Conservation (phyloP, 2,113 vertebrate species). For the Hippocampus zosterae region DNA sequence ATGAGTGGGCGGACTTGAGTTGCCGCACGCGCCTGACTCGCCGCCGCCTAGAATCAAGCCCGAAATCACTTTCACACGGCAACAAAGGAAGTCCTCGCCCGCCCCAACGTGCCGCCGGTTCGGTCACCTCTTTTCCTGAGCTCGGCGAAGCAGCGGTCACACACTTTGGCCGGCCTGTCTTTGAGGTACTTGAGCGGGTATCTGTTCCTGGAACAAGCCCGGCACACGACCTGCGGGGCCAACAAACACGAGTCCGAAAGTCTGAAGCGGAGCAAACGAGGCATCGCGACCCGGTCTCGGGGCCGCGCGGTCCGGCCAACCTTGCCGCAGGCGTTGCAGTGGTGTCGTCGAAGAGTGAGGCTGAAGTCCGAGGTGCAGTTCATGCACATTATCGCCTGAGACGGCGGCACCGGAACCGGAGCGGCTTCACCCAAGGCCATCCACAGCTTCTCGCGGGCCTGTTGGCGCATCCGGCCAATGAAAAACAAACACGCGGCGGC, state of each 20-base stretch:
- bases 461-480: constrained; percentile 21
- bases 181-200: constrained; percentile 96
- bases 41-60: constrained; percentile 56
- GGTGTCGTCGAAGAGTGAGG: constrained; percentile 87
- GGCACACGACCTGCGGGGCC: constrained; percentile 85
- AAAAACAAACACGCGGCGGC: not conserved
- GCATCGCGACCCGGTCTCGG: not conserved
- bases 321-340: constrained; percentile 96
- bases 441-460: constrained; percentile 84
- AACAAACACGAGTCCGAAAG: not conserved
- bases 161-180: constrained; percentile 91
- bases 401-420: constrained; percentile 85
- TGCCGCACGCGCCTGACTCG: constrained; percentile 53
- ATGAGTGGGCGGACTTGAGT: constrained; percentile 71
- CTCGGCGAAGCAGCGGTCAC: constrained; percentile 86
- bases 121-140: constrained; percentile 82
- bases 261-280: too few species aligned
- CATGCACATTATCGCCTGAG: constrained; percentile 95
- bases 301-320: constrained; percentile 51
- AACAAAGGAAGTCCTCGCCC: not conserved
- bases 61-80: not conserved
- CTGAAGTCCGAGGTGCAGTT: constrained; percentile 93
- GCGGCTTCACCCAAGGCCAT: constrained; percentile 86
- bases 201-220: constrained; percentile 91
- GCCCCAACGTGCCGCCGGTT: not conserved